These are phyloP conservation scores for Aphaenogaster floridana DNA, from an alignment of 1,140 invertebrate species.

Conservation along the genomic window DNA sequence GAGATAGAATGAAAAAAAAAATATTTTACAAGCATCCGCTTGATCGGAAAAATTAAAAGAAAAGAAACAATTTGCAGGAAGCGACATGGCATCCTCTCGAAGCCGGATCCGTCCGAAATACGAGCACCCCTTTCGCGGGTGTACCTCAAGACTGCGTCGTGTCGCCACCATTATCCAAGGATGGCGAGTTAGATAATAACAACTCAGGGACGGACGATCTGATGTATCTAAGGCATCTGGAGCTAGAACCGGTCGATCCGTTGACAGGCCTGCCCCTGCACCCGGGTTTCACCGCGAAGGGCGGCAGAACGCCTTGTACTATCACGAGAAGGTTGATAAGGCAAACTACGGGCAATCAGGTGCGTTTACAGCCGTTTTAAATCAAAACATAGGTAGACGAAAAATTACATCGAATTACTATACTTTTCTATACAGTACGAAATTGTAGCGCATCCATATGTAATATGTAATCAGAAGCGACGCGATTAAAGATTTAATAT, in stretches of 20 bases:
- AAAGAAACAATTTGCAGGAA: slow-evolving; percentile 79
- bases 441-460: background rate
- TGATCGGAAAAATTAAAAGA: background rate
- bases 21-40: background rate
- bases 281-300: slow-evolving; percentile 84
- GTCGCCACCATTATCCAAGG: slow-evolving; percentile 82
- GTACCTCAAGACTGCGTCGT: slow-evolving; percentile 83
- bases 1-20: background rate
- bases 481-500: background rate
- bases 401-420: background rate
- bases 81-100: slow-evolving; percentile 87
- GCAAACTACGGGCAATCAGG: slow-evolving; percentile 82
- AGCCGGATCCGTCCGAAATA: slow-evolving; percentile 84
- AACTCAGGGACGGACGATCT: slow-evolving; percentile 86
- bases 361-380: slow-evolving; percentile 57
- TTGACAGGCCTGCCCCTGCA: slow-evolving; percentile 81
- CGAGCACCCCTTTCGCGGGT: slow-evolving; percentile 81
- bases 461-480: background rate
- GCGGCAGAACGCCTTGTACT: slow-evolving; percentile 94
- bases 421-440: background rate
- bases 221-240: slow-evolving; percentile 92
- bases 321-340: slow-evolving; percentile 89
- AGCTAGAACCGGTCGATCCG: slow-evolving; percentile 90
- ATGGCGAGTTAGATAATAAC: slow-evolving; percentile 85
- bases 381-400: background rate